phyloP scores from a whole-genome alignment of 64 coral and sea anemone genomes.

The Porites lutea region DNA sequence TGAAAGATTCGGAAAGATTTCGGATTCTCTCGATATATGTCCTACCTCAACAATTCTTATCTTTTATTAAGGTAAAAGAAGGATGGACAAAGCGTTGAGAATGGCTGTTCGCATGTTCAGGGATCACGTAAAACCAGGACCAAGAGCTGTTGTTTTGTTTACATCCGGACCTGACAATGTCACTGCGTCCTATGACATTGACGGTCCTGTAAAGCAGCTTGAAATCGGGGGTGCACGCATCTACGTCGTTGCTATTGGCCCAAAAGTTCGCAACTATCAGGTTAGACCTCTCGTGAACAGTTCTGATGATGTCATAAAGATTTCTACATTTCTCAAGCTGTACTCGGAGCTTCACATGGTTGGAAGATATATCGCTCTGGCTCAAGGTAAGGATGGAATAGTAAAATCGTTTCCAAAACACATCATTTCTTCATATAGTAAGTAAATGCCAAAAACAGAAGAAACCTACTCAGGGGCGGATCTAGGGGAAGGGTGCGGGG shows the following conservation, averaged over 20 bases:
- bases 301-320: conserved; percentile 29
- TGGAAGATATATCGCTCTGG: conserved; percentile 5
- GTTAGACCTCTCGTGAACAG: conserved; percentile 21
- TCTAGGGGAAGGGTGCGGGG: too few relatives aligned
- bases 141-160: conserved; percentile 50
- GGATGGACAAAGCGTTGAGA: conserved; percentile 73
- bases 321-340: conserved; percentile 37
- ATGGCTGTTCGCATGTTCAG: conserved; percentile 45
- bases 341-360: conserved; percentile 13
- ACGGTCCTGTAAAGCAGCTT: conserved; percentile 42
- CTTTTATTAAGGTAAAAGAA: conserved; percentile 36
- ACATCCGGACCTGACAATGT: conserved; percentile 61
- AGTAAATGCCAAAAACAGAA: not conserved
- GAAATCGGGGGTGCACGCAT: conserved; percentile 55
- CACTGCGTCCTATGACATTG: not conserved
- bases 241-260: conserved; percentile 76
- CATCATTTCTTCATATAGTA: conserved; percentile 34
- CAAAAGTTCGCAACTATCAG: conserved; percentile 5
- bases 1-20: too few relatives aligned
- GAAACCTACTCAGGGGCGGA: too few relatives aligned
- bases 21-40: too few relatives aligned
- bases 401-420: conserved; percentile 3
- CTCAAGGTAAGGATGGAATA: not conserved
- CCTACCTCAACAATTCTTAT: not conserved
- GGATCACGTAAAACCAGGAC: not conserved